Conservation (phyloP, 2,113 vertebrate species). For the Peromyscus leucopus region DNA sequence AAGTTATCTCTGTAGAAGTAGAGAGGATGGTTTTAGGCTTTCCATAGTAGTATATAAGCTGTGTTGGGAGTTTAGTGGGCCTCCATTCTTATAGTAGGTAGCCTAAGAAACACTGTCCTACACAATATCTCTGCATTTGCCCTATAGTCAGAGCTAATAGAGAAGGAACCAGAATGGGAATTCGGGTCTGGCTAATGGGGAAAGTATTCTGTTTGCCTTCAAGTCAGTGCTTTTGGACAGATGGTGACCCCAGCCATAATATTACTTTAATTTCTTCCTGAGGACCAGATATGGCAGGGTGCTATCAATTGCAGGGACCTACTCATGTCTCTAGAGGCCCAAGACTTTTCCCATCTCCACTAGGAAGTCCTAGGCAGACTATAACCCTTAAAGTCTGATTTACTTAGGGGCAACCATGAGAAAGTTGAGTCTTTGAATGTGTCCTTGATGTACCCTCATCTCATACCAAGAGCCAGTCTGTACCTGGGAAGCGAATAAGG, state of each 20-base stretch:
- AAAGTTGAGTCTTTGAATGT: background rate
- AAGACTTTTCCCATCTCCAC: background rate
- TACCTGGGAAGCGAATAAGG: background rate
- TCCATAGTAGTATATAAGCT: background rate
- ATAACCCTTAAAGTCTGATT: background rate
- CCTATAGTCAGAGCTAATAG: background rate
- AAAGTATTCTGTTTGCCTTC: background rate
- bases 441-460: background rate
- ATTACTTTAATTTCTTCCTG: background rate
- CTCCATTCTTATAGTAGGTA: background rate
- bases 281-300: background rate
- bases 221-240: background rate
- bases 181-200: background rate
- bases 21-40: background rate
- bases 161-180: background rate
- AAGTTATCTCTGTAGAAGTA: background rate
- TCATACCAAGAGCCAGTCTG: background rate
- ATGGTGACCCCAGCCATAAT: background rate
- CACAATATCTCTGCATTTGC: background rate
- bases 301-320: background rate
- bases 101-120: background rate
- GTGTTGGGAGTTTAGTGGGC: background rate
- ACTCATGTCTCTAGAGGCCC: background rate
- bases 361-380: background rate
- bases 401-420: background rate